Conservation (phyloP, 2,888 invertebrate species). For the Polydrusus pterygomalis region DNA sequence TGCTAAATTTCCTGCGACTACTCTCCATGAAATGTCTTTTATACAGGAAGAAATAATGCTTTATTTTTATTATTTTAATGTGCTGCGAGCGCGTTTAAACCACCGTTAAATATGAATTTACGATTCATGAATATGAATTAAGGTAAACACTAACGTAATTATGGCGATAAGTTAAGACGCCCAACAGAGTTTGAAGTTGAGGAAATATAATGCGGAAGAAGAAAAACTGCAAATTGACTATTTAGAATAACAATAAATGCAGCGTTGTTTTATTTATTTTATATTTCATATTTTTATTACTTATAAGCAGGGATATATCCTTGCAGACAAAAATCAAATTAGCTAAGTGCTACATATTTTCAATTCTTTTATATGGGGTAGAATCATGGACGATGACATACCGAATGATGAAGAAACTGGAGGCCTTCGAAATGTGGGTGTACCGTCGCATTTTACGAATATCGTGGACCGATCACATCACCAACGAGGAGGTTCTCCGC, state of each 20-base stretch:
- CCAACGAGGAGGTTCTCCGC: too few species aligned
- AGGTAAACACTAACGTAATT: slow-evolving; percentile 52
- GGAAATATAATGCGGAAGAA: slow-evolving; percentile 6
- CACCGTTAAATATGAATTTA: slow-evolving; percentile 55
- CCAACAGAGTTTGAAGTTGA: slow-evolving; percentile 19
- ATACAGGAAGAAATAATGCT: slow-evolving; percentile 38
- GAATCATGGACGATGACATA: too few species aligned
- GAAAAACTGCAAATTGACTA: slow-evolving; percentile 21
- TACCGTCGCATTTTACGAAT: too few species aligned
- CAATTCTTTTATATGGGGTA: too few species aligned
- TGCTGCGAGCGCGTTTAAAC: slow-evolving; percentile 40
- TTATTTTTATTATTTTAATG: slow-evolving; percentile 46
- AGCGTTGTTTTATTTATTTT: neutral
- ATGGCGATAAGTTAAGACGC: slow-evolving; percentile 34
- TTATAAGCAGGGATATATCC: too few species aligned
- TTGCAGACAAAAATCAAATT: too few species aligned
- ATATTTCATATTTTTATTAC: too few species aligned
- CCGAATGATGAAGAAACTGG: too few species aligned
- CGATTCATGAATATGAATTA: slow-evolving; percentile 56
- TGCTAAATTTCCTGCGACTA: slow-evolving; percentile 25
- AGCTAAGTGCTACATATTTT: too few species aligned
- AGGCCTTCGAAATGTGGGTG: too few species aligned
- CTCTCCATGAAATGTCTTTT: slow-evolving; percentile 31
- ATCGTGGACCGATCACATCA: too few species aligned
- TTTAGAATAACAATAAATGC: neutral